Base-by-base conservation (phyloP, 2,888 invertebrate species). In the Pomacea canaliculata region DNA sequence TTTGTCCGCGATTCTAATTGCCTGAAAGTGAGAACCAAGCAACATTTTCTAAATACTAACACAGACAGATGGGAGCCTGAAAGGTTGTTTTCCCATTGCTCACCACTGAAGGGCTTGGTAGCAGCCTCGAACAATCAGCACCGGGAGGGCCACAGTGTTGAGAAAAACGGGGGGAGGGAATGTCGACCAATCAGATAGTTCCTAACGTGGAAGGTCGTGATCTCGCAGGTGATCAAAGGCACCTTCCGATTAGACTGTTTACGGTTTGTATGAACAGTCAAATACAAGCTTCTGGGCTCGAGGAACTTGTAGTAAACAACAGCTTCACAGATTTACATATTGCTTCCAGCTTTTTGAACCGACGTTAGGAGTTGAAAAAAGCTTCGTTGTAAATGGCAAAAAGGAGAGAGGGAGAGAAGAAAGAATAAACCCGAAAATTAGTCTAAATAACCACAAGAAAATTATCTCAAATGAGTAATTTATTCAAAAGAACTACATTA, bases 181-280 rank as follows among this genome's bases (percentile, higher is more conserved):
- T 63, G 9, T 19, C 19, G 12, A 10, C 63, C 63, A 63, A 63
- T 63, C 18, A 63, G 63, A 12, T 63, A 19, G n/a, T 19, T 23
- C 4, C 63, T 27, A n/a, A 27, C 63, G 63, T 23, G 27, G 27
- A 23, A 63, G 63, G n/a, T 63, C 63, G 13, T 63, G 63, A 63
- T 19, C 10, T 63, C 63, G 19, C 18, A 63, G 63, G 63, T 63
- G 63, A 63, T 63, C 63, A 63, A 63, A 63, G 63, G 27, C n/a
- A 19, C 27, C 19, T 63, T n/a, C 23, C 23, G 63, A 63, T 63
- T 63, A 19, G 23, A 23, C 7, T 63, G 63, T 63, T 63, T 63
- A 63, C 63, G 23, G 16, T 19, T 63, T 27, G 23, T 19, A 23
- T 12, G 12, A 63, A 8, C 63, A 12, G 63, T 19, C n/a, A 63